Base-by-base conservation (phyloP, 2,888 invertebrate genomes). In the Sphaeridia pumilis region DNA sequence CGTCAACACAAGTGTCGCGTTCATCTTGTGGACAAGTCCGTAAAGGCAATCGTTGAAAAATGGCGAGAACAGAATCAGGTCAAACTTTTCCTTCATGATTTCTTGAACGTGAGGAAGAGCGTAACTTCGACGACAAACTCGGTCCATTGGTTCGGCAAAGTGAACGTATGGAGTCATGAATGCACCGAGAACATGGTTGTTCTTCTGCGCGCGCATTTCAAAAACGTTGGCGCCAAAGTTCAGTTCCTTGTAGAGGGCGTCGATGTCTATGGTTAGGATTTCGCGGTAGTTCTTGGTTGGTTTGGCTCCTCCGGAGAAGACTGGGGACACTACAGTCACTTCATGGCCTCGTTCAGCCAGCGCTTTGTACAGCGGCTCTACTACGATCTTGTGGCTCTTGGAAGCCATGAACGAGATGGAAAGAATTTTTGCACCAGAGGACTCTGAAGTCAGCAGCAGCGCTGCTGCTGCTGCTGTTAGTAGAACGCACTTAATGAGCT, bases 261-360 rank as follows among this genome's bases (percentile, higher is more conserved):
- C 55, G 35, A 41, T n/a, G 34, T 61, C 57, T 5, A 56, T 2
- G 17, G 58, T 57, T 1, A 52, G 28, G n/a, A 58, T 51, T 49
- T 61, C 67, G 31, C 64, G 64, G 36, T 65, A 65, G 43, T 66
- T 67, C n/a, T n/a, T n/a, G 12, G 72, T 75, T 0, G 69, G 59
- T 2, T 72, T 69, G 3, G 70, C 69, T 14, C 70, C 66, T 0
- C 67, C 64, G 46, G 72, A 71, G 46, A 63, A 70, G 52, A 70
- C 60, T 1, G 72, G 70, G 4, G 74, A 71, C 20, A 76, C 72
- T 1, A 75, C 72, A 2, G 75, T 75, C 1, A 76, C 74, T 62
- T 76, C 73, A 58, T 77, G 76, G 0, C 76, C 76, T 48, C 73
- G 69, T n/a, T 67, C 65, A 3, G 75, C 76, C 41, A 77, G 65